Base-by-base conservation (phyloP, 2,888 invertebrate species). In the Eledona agricola region DNA sequence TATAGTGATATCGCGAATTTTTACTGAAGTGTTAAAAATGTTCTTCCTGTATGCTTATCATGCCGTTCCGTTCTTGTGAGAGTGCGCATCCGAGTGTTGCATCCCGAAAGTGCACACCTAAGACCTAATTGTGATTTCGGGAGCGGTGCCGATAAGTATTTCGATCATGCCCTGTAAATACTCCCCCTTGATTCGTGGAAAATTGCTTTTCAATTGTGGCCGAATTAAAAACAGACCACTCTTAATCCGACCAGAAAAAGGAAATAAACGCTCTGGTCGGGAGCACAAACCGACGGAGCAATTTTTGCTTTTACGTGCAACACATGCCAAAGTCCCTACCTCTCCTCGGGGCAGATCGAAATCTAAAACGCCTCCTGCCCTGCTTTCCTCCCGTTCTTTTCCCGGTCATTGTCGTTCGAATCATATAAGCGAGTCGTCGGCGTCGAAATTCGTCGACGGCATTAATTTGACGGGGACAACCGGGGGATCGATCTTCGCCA, bases 281-380 rank as follows among this genome's bases (percentile, higher is more conserved):
- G 19, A 23, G 62, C 68, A 65, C n/a, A 66, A 67, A 65, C 59
- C 63, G 66, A 67, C 61, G 52, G 64, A 64, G 65, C 68, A 68
- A 68, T 68, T 68, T 68, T 68, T 65, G 58, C 57, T 45, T 52
- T 63, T 68, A 68, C 68, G 68, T 67, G 68, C 63, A 50, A 51
- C 57, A 59, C 64, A 68, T 68, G 60, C 57, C 58, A 56, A 66
- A 63, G 49, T 37, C 43, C 46, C 55, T 54, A n/a, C 51, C 54
- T 58, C 58, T 60, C 63, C 62, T 65, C 50, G 23, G 60, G 60
- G 60, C 59, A 53, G 58, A 51, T 56, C 57, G 45, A 45, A 38
- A 52, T 52, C 51, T 52, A 52, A 46, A 52, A 52, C 26, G 31
- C 51, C 38, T 43, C 45, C 16, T 45, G 51, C 26, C 29, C 25